Percentiles rank a stretch among this genome's conserved stretches.
These are phyloP conservation scores for Porites rus DNA, from an alignment of 92 coral and sea anemone genomes.

Conservation along the genomic window DNA sequence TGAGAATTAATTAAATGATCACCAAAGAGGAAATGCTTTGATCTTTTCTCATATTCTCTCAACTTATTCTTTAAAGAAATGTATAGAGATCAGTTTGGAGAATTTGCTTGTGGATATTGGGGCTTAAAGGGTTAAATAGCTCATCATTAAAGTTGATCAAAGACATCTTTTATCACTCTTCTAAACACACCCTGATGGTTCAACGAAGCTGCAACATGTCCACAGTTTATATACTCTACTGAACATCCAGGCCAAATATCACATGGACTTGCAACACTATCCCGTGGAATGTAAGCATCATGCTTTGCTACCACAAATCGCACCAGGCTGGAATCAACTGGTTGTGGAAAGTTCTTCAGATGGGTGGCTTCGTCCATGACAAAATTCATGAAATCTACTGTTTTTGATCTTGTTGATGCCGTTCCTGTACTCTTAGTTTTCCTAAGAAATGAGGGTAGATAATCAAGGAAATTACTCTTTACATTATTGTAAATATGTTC, in stretches of 20 bases:
- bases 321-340: slow-evolving; percentile 82
- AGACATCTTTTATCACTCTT: slow-evolving; percentile 59
- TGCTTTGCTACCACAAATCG: slow-evolving; percentile 86
- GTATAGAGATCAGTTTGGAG: too few species aligned
- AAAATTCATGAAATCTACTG: slow-evolving; percentile 83
- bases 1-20: too few species aligned
- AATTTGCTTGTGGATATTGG: too few species aligned
- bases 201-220: slow-evolving; percentile 84
- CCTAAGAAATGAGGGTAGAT: slow-evolving; percentile 65
- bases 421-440: slow-evolving; percentile 26
- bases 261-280: slow-evolving; percentile 66
- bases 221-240: slow-evolving; percentile 78
- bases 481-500: slow-evolving; percentile 68
- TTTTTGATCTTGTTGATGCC: slow-evolving; percentile 43
- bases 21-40: too few species aligned
- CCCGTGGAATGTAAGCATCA: slow-evolving; percentile 95
- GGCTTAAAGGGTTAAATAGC: too few species aligned
- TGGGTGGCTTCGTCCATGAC: slow-evolving; percentile 94
- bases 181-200: slow-evolving; percentile 80
- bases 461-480: slow-evolving; percentile 58
- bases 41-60: too few species aligned
- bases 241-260: slow-evolving; percentile 90
- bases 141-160: slow-evolving; percentile 14
- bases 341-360: slow-evolving; percentile 79
- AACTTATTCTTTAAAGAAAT: too few species aligned